phyloP scores from a whole-genome alignment of 2,797 vertebrate species.

The Characodon lateralis region DNA sequence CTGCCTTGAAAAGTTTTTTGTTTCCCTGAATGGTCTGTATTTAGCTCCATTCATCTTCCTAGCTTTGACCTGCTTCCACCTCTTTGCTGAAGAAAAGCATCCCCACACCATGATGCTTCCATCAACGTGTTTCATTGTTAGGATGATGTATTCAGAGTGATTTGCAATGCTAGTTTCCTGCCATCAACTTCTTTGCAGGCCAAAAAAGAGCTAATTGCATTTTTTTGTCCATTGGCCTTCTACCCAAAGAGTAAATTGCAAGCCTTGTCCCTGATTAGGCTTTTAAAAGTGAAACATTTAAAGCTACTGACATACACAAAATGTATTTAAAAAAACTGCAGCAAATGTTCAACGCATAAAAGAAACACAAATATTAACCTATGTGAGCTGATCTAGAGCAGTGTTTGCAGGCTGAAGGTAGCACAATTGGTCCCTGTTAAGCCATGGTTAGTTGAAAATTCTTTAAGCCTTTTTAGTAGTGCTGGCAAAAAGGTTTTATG shows the following conservation, averaged over 20 bases:
- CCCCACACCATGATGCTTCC: neutral
- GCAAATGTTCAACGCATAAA: neutral
- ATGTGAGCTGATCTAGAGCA: neutral
- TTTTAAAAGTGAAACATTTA: neutral
- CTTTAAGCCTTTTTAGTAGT: neutral
- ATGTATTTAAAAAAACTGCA: neutral
- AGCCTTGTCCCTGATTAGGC: neutral
- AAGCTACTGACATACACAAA: neutral
- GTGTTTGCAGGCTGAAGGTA: neutral
- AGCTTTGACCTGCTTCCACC: neutral
- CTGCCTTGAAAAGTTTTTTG: neutral
- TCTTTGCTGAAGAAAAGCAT: neutral
- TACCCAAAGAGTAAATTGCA: neutral
- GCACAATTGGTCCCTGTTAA: neutral
- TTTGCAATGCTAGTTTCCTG: neutral
- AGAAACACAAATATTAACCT: neutral
- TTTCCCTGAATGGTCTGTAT: neutral
- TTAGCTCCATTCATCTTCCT: neutral
- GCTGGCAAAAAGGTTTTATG: too few species aligned
- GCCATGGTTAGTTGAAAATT: neutral
- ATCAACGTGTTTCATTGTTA: neutral
- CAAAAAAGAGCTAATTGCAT: neutral
- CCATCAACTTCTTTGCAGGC: neutral
- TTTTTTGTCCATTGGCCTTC: neutral
- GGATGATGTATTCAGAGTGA: too few species aligned